These are phyloP conservation scores for Cotesia vestalis DNA, from an alignment of 1,140 invertebrate genomes.

Conservation along the genomic window DNA sequence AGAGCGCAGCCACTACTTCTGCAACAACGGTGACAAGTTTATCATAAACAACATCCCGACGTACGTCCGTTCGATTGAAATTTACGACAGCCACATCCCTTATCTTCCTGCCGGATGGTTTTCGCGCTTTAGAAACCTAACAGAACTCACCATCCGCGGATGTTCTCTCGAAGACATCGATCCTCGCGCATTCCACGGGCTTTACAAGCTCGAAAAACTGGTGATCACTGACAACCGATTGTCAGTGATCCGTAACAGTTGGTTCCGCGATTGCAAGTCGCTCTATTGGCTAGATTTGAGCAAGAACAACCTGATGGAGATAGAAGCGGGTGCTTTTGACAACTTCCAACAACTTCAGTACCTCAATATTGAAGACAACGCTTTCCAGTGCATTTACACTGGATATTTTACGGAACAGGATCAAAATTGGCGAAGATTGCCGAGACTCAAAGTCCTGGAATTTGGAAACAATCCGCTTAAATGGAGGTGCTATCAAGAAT, in stretches of 20 bases:
- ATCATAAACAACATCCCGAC: constrained; percentile 41
- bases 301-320: constrained; percentile 48
- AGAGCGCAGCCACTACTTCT: constrained; percentile 40
- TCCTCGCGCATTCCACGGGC: constrained; percentile 40
- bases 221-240: constrained; percentile 48
- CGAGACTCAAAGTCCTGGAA: constrained; percentile 43
- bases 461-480: constrained; percentile 51
- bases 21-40: constrained; percentile 43
- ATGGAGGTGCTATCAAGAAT: constrained; percentile 51
- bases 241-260: constrained; percentile 39
- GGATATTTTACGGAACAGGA: constrained; percentile 39
- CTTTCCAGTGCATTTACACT: constrained; percentile 49
- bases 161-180: constrained; percentile 45
- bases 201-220: constrained; percentile 41
- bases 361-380: constrained; percentile 51
- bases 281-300: constrained; percentile 47
- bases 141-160: constrained; percentile 46
- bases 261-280: constrained; percentile 43
- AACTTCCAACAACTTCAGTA: constrained; percentile 42
- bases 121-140: constrained; percentile 42
- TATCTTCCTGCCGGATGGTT: constrained; percentile 37
- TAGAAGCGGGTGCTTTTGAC: constrained; percentile 45
- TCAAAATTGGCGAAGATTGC: constrained; percentile 33
- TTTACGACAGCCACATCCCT: constrained; percentile 44
- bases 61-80: constrained; percentile 44